Evolutionary conservation across 64 coral and sea anemone genomes (phyloP).

Genomic region (Astreopora myriophthalma): DNA sequence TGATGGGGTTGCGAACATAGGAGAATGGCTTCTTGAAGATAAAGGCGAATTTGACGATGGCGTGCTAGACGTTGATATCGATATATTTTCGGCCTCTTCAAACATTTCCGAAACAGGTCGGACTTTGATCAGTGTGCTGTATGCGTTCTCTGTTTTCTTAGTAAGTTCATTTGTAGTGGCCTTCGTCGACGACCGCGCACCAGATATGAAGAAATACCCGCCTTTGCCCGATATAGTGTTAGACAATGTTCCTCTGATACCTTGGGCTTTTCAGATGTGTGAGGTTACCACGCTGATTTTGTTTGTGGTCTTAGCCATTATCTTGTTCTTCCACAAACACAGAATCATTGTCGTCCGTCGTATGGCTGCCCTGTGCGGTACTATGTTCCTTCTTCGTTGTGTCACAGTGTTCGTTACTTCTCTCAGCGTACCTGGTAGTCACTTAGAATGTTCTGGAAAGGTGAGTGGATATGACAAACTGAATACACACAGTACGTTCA

Average conservation of each 20-base stretch:
- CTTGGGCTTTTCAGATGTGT: constrained; percentile 97
- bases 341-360: constrained; percentile 78
- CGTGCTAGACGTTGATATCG: constrained; percentile 27
- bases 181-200: constrained; percentile 94
- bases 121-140: constrained; percentile 77
- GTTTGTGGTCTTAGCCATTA: constrained; percentile 52
- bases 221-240: constrained; percentile 94
- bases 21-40: not conserved
- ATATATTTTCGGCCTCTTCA: constrained; percentile 29
- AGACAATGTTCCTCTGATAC: constrained; percentile 91
- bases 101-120: constrained; percentile 85
- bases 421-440: constrained; percentile 92
- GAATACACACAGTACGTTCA: too few relatives aligned
- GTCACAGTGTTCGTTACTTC: constrained; percentile 97
- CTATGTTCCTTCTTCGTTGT: constrained; percentile 95
- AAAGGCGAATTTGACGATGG: constrained; percentile 58
- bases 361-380: constrained; percentile 81
- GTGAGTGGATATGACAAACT: not conserved
- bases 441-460: constrained; percentile 99
- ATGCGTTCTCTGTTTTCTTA: constrained; percentile 85
- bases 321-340: constrained; percentile 93
- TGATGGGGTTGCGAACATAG: constrained; percentile 25
- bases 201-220: constrained; percentile 98
- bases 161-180: constrained; percentile 93
- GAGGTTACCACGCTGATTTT: constrained; percentile 86